These are phyloP conservation scores for Papilio aristodemus DNA, from an alignment of 1,140 invertebrate species.

Conservation along the genomic window DNA sequence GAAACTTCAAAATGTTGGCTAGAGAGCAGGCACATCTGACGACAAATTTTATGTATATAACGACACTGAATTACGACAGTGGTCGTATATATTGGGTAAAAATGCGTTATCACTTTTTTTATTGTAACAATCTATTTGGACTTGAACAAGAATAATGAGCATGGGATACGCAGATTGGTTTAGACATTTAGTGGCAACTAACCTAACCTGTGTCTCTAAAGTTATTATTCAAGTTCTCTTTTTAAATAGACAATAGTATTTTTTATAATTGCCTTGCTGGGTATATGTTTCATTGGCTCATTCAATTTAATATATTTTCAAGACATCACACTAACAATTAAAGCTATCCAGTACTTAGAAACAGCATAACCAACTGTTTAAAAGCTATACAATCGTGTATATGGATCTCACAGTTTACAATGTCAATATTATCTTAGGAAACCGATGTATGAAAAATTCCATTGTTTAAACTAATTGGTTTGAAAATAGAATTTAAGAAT, in stretches of 20 bases:
- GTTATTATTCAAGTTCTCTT: not conserved
- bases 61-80: too few relatives aligned
- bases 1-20: too few relatives aligned
- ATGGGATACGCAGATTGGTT: slow-evolving; percentile 1
- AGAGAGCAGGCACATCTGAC: too few relatives aligned
- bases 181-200: not conserved
- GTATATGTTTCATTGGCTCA: not conserved
- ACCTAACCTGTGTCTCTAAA: slow-evolving; percentile 4
- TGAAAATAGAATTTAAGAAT: too few relatives aligned
- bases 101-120: too few relatives aligned
- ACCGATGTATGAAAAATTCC: not conserved
- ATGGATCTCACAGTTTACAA: slow-evolving; percentile 29
- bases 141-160: slow-evolving; percentile 33
- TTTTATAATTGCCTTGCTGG: not conserved
- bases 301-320: not conserved
- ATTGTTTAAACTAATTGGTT: too few relatives aligned
- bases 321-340: not conserved
- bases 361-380: not conserved
- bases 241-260: not conserved
- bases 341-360: slow-evolving; percentile 20
- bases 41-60: too few relatives aligned
- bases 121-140: too few relatives aligned
- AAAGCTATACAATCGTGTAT: slow-evolving; percentile 34
- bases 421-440: slow-evolving; percentile 41
- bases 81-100: too few relatives aligned